These are phyloP conservation scores for Drosophila malerkotliana DNA, from an alignment of 1,140 invertebrate species.

Conservation along the genomic window DNA sequence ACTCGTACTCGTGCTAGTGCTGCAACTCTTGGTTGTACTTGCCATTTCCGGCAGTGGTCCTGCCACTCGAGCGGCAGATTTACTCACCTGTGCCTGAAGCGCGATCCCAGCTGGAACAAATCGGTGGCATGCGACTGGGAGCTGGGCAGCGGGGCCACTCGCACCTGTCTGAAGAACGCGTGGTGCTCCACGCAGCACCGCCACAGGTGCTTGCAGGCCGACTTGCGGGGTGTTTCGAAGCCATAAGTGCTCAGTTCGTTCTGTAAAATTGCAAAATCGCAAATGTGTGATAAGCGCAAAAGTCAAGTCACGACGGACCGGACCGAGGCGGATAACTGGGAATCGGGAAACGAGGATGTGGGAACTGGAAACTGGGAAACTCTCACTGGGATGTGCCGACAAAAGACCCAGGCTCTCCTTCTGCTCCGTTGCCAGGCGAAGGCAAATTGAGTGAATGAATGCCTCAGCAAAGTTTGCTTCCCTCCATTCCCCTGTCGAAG, in stretches of 20 bases:
- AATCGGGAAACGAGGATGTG: slow-evolving; percentile 12
- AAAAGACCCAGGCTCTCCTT: slow-evolving; percentile 29
- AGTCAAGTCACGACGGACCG: slow-evolving; percentile 68
- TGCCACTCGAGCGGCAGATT: neutral
- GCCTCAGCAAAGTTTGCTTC: slow-evolving; percentile 42
- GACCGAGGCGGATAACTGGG: slow-evolving; percentile 1
- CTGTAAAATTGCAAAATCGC: slow-evolving; percentile 84
- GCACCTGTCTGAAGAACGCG: slow-evolving; percentile 97
- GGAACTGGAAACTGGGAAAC: slow-evolving; percentile 19
- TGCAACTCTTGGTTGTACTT: slow-evolving; percentile 7
- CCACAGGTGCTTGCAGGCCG: slow-evolving; percentile 99
- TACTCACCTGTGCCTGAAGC: slow-evolving; percentile 88
- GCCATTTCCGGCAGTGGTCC: slow-evolving; percentile 55
- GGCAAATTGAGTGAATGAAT: slow-evolving; percentile 78
- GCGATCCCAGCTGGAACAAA: slow-evolving; percentile 89
- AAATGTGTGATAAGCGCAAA: slow-evolving; percentile 75
- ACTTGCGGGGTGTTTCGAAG: slow-evolving; percentile 96
- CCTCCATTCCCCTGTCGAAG: slow-evolving; percentile 12
- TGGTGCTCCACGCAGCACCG: slow-evolving; percentile 99
- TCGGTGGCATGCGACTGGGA: slow-evolving; percentile 86
- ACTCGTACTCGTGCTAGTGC: slow-evolving; percentile 25
- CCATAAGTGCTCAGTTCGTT: slow-evolving; percentile 98
- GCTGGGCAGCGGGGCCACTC: slow-evolving; percentile 87
- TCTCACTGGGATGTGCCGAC: slow-evolving; percentile 38
- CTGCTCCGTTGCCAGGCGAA: slow-evolving; percentile 28